phyloP scores from a whole-genome alignment of 2,113 vertebrate species.

The Heliornis fulica region DNA sequence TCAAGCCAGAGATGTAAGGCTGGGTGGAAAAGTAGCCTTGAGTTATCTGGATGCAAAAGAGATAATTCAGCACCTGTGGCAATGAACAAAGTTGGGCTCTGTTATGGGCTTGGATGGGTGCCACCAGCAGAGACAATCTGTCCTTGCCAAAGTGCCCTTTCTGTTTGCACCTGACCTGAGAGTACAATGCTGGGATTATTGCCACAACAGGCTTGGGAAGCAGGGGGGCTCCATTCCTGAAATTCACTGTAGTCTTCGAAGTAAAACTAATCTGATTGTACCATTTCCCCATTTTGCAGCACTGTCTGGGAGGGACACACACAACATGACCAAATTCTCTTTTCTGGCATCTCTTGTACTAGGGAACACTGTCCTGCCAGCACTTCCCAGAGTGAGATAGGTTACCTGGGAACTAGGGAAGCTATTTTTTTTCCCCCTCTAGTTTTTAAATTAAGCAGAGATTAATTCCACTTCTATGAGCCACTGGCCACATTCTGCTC shows the following conservation, averaged over 20 bases:
- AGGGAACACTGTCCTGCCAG: background rate
- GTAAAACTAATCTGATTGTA: background rate
- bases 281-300: background rate
- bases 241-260: background rate
- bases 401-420: background rate
- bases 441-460: background rate
- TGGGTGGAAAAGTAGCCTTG: slow-evolving; percentile 7
- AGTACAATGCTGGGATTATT: background rate
- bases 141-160: background rate
- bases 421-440: background rate
- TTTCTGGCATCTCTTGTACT: background rate
- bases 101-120: slow-evolving; percentile 18
- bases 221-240: background rate
- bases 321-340: background rate
- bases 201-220: background rate
- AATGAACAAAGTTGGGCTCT: background rate
- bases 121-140: background rate
- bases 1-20: background rate
- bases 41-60: slow-evolving; percentile 19
- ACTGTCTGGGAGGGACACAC: background rate
- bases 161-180: background rate
- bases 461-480: background rate
- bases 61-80: slow-evolving; percentile 37
- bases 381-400: background rate
- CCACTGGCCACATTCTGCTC: background rate